Evolutionary conservation across 2,797 vertebrate species (phyloP).

Genomic region (Sparus aurata): DNA sequence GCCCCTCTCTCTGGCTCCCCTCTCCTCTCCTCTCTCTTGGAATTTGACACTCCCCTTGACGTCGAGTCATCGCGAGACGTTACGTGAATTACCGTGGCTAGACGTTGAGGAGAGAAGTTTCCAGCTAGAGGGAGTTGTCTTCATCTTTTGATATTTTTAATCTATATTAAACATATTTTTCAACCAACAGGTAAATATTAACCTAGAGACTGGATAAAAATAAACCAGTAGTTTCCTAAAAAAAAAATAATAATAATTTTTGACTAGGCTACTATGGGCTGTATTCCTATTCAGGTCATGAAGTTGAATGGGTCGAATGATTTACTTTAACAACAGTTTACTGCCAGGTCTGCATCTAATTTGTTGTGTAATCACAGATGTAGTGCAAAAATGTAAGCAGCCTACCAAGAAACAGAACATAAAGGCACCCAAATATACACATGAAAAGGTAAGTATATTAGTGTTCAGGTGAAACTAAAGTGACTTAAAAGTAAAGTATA

Average conservation of each 20-base stretch:
- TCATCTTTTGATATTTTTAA: neutral
- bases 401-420: neutral
- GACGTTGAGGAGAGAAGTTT: neutral
- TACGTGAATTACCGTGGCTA: neutral
- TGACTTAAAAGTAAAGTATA: neutral
- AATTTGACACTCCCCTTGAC: slow-evolving; percentile 89
- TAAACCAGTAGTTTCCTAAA: neutral
- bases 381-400: neutral
- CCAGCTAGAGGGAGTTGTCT: no score
- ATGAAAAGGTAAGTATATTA: neutral
- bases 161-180: no score
- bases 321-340: no score
- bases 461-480: neutral
- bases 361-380: no score
- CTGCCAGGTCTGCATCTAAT: no score
- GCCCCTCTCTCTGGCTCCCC: slow-evolving; percentile 83
- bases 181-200: neutral
- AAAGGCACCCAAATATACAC: neutral
- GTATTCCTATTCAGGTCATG: no score
- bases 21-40: slow-evolving; percentile 85
- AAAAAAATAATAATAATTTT: no score
- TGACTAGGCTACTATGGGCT: no score
- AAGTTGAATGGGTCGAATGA: no score
- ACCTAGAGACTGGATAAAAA: neutral
- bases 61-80: slow-evolving; percentile 83